These are phyloP conservation scores for Philereme transversata DNA, from an alignment of 2,888 invertebrate species.

Conservation along the genomic window DNA sequence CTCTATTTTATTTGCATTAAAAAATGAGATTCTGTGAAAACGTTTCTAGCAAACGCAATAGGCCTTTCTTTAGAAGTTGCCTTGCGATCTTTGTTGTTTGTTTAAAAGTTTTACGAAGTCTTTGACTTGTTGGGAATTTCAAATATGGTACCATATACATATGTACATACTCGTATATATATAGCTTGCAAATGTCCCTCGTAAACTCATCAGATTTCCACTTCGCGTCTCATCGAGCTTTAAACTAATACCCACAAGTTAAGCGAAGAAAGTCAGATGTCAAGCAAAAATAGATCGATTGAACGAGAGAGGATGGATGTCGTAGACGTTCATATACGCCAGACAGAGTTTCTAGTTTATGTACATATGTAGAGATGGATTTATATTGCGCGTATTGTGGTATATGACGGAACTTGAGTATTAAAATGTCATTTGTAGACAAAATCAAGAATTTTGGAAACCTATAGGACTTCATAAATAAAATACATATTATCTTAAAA, in stretches of 20 bases:
- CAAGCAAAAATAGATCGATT: conserved; percentile 25
- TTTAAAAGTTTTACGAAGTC: no score
- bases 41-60: not conserved
- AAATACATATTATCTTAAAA: no score
- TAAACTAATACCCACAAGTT: conserved; percentile 10
- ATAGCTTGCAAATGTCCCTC: not conserved
- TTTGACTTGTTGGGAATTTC: no score
- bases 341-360: conserved; percentile 25
- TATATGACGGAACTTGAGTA: not conserved
- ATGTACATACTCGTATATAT: no score
- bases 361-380: conserved; percentile 24
- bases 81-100: no score
- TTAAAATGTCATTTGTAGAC: no score
- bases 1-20: conserved; percentile 15
- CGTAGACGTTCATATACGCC: conserved; percentile 12
- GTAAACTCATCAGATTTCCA: conserved; percentile 13
- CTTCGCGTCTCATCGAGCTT: conserved; percentile 6
- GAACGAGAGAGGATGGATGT: conserved; percentile 26
- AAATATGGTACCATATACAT: no score
- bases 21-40: conserved; percentile 1
- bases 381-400: conserved; percentile 16
- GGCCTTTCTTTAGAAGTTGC: not conserved
- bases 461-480: no score
- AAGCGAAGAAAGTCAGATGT: conserved; percentile 28
- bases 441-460: no score